Evolutionary conservation across 2,797 vertebrate species (phyloP).

Genomic region (Pipistrellus pipistrellus): DNA sequence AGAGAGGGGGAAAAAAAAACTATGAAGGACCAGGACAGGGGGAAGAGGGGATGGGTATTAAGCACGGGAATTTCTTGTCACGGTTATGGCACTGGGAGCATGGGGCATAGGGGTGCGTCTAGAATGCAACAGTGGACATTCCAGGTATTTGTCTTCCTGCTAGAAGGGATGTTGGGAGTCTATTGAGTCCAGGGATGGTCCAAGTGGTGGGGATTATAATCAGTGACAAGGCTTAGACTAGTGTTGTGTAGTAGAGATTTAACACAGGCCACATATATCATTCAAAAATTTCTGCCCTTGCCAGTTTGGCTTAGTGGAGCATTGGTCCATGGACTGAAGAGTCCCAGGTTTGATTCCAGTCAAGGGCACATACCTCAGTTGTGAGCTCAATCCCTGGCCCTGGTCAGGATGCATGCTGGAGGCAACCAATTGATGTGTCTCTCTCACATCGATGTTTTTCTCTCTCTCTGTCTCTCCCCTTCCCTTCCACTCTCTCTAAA

Average conservation of each 20-base stretch:
- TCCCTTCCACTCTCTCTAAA: no score
- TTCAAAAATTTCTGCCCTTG: neutral
- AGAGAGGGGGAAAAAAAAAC: neutral
- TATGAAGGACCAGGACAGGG: neutral
- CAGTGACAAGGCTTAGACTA: neutral
- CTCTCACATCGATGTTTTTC: no score
- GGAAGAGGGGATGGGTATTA: neutral
- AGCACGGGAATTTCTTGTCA: neutral
- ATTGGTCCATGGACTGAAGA: no score
- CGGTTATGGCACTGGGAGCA: neutral
- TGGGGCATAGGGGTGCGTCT: neutral
- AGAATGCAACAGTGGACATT: constrained; percentile 29
- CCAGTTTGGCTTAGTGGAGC: no score
- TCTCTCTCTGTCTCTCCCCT: no score
- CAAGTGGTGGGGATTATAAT: neutral
- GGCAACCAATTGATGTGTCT: no score
- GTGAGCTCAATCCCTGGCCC: no score
- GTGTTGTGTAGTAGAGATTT: constrained; percentile 30
- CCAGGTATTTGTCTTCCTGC: neutral
- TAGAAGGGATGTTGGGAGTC: neutral
- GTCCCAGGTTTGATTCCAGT: no score
- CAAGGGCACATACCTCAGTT: no score
- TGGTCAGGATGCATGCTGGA: no score
- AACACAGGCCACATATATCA: neutral
- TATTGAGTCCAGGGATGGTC: neutral